phyloP scores from a whole-genome alignment of 2,113 vertebrate species.

The Pterocles gutturalis region DNA sequence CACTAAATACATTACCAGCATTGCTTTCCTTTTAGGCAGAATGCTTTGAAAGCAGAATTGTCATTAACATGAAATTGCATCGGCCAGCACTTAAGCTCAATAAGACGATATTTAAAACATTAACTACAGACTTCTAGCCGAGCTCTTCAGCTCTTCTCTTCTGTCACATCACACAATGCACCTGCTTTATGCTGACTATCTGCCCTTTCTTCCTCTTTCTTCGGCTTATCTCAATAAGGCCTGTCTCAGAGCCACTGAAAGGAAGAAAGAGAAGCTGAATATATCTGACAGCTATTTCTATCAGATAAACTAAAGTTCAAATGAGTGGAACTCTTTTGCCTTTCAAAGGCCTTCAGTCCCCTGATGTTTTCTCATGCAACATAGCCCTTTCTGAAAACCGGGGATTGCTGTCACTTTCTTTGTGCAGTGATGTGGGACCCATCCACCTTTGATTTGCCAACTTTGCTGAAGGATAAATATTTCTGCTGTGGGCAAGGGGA shows the following conservation, averaged over 20 bases:
- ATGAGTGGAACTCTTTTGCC: slow-evolving; percentile 58
- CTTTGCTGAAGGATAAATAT: slow-evolving; percentile 41
- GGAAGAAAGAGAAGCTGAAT: slow-evolving; percentile 60
- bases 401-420: slow-evolving; percentile 38
- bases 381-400: not conserved
- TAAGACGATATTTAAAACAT: slow-evolving; percentile 46
- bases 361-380: not conserved
- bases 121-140: slow-evolving; percentile 20
- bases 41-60: not conserved
- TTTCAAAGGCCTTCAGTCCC: slow-evolving; percentile 62
- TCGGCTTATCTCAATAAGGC: slow-evolving; percentile 60
- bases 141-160: slow-evolving; percentile 24
- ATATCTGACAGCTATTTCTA: slow-evolving; percentile 72
- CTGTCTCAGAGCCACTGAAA: slow-evolving; percentile 44
- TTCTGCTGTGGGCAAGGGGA: not conserved
- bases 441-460: slow-evolving; percentile 28
- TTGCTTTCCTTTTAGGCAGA: not conserved
- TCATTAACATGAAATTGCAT: slow-evolving; percentile 33
- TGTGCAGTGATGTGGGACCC: slow-evolving; percentile 31
- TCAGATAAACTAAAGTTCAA: slow-evolving; percentile 76
- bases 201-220: slow-evolving; percentile 56
- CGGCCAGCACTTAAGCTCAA: not conserved
- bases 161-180: slow-evolving; percentile 46
- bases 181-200: slow-evolving; percentile 11
- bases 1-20: not conserved